Base-by-base conservation (phyloP, 2,113 vertebrate genomes). In the Megaptera novaeangliae region DNA sequence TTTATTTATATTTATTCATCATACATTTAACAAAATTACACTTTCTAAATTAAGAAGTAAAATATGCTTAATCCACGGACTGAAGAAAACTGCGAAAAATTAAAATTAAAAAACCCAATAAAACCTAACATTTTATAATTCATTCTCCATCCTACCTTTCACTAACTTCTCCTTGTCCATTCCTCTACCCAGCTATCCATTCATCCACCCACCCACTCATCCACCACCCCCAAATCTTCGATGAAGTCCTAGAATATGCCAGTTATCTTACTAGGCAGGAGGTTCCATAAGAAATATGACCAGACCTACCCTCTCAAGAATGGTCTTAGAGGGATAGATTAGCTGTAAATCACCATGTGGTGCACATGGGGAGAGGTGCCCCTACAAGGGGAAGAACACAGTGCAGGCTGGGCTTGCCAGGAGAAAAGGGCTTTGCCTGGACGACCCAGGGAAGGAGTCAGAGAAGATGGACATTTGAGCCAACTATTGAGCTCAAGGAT, bases 41-140 rank as follows among this genome's bases (percentile, higher is more conserved):
- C 44, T 61, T 93, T 84, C 29, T 72, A 96, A 91, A 31, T 83
- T 23, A 57, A 49, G 39, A 74, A 46, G 46, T 82, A 82, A 85
- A 86, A 61, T 71, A 64, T 49, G 12, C 7, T 75, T 91, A 84
- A 80, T 80, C 4, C 23, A 63, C 12, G 74, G 4, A 72, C 6
- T 61, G 29, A 36, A 69, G 17, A 78, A 39, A 46, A 75, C 3
- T 44, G 84, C 1, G 18, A 55, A 89, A 83, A 64, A n/a, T 27
- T 63, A 63, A 46, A 75, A 46, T 57, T 9, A 6, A 91, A 36
- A 59, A 95, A 81, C 68, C 1, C 2, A 69, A n/a, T n/a, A 18
- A 89, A 49, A 66, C 9, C 5, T 46, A 44, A 27, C 5, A 74
- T 77, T 85, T 71, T 17, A 41, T 39, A 36, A 29, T 27, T n/a